These are phyloP conservation scores for Mythimna ferrago DNA, from an alignment of 2,888 invertebrate genomes.

Conservation along the genomic window DNA sequence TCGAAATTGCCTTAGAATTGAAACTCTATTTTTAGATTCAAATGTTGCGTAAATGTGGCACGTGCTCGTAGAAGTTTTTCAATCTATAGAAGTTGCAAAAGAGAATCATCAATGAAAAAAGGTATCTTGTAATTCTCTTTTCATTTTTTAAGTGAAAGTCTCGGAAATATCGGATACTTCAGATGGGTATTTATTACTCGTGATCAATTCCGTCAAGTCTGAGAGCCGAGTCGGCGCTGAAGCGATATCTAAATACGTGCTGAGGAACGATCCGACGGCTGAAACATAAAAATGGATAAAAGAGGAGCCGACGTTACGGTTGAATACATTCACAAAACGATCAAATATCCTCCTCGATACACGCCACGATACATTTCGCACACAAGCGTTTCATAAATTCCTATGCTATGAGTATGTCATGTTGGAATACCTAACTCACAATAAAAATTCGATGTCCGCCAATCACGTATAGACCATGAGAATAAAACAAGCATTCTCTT, in stretches of 20 bases:
- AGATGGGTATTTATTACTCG: conserved; percentile 19
- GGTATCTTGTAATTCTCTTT: neutral
- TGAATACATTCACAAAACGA: conserved; percentile 48
- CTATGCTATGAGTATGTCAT: conserved; percentile 52
- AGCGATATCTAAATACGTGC: conserved; percentile 24
- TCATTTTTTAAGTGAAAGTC: neutral
- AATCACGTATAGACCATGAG: conserved; percentile 72
- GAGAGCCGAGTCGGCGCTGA: neutral
- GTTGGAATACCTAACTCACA: conserved; percentile 56
- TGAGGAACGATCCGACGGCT: conserved; percentile 25
- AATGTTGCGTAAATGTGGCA: neutral
- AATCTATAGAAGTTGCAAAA: neutral
- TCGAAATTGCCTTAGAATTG: neutral
- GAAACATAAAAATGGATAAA: conserved; percentile 42
- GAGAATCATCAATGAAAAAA: neutral
- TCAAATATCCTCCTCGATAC: conserved; percentile 32
- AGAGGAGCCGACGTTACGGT: conserved; percentile 19
- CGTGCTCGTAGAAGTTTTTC: neutral
- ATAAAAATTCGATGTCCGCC: conserved; percentile 72
- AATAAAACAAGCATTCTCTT: conserved; percentile 73
- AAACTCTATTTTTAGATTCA: conserved; percentile 16
- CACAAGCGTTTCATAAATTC: conserved; percentile 45
- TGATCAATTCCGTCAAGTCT: conserved; percentile 20
- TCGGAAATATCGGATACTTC: conserved; percentile 11
- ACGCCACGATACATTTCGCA: conserved; percentile 38